Evolutionary conservation across 2,113 vertebrate genomes (phyloP).

Genomic region (Tenrec ecaudatus): DNA sequence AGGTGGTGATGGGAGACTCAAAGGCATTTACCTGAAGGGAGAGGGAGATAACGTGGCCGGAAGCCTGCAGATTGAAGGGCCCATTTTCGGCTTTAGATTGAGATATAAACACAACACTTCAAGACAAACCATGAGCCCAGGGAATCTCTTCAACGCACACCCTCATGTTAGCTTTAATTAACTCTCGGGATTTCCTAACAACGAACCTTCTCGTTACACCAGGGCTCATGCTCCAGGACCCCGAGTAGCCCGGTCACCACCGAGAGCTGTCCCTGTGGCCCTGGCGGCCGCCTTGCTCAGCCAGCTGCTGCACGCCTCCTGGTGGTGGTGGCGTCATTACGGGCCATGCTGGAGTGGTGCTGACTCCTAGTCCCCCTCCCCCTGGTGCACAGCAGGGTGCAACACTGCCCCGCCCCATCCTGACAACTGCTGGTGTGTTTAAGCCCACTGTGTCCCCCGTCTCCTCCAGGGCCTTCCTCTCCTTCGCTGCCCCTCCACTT

Average conservation of each 20-base stretch:
- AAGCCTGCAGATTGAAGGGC: conserved; percentile 9
- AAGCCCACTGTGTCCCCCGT: too few relatives aligned
- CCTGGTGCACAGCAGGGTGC: too few relatives aligned
- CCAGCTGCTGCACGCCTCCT: neutral
- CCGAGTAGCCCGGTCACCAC: neutral
- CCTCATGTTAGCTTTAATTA: conserved; percentile 68
- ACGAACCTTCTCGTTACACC: conserved; percentile 64
- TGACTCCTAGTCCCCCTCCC: too few relatives aligned
- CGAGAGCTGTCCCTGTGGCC: neutral
- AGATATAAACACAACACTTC: conserved; percentile 40
- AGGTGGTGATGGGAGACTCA: conserved; percentile 39
- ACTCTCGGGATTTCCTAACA: conserved; percentile 65
- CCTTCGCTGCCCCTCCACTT: too few relatives aligned
- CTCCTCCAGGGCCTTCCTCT: too few relatives aligned
- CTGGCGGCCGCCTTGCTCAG: conserved; percentile 16
- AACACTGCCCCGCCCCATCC: too few relatives aligned
- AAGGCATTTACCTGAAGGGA: conserved; percentile 39
- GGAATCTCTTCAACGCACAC: neutral
- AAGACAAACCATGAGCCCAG: conserved; percentile 26
- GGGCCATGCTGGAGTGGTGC: too few relatives aligned
- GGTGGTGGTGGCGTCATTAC: too few relatives aligned
- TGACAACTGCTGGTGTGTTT: too few relatives aligned
- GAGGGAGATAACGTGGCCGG: conserved; percentile 39
- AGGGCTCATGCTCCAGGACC: conserved; percentile 49
- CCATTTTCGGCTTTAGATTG: conserved; percentile 62